phyloP scores from a whole-genome alignment of 2,797 vertebrate genomes.

The Epinephelus malabaricus region DNA sequence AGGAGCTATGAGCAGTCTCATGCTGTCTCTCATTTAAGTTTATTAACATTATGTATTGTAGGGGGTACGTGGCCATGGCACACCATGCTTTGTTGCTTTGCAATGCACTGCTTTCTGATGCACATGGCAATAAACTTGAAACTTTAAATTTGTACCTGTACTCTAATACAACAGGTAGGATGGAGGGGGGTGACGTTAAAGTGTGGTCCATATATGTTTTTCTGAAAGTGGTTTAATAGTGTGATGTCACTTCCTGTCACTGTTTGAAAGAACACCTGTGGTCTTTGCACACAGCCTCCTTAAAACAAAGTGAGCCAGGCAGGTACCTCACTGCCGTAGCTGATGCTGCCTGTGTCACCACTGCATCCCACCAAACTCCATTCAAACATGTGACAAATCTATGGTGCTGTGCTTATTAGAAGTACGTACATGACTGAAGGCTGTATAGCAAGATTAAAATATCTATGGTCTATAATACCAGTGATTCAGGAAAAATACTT shows the following conservation, averaged over 20 bases:
- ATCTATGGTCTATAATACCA: background rate
- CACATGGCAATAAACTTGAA: background rate
- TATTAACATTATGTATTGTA: background rate
- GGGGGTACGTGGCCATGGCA: background rate
- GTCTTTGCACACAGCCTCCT: background rate
- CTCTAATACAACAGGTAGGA: background rate
- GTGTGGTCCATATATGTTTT: background rate
- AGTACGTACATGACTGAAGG: background rate
- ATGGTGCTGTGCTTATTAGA: background rate
- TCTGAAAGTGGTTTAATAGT: background rate
- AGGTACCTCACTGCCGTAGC: background rate
- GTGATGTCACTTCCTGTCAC: background rate
- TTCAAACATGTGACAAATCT: background rate
- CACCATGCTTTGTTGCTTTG: background rate
- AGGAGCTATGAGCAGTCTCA: background rate
- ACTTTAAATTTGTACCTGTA: background rate
- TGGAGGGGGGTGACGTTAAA: background rate
- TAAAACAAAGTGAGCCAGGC: no score
- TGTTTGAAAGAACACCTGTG: background rate
- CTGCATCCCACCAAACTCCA: constrained; percentile 9
- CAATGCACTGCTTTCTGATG: background rate
- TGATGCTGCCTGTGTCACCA: background rate
- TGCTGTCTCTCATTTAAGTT: background rate
- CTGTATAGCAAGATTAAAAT: no score
- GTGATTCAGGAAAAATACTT: background rate